phyloP scores from a whole-genome alignment of 2,113 vertebrate species.

The Calcarius ornatus region DNA sequence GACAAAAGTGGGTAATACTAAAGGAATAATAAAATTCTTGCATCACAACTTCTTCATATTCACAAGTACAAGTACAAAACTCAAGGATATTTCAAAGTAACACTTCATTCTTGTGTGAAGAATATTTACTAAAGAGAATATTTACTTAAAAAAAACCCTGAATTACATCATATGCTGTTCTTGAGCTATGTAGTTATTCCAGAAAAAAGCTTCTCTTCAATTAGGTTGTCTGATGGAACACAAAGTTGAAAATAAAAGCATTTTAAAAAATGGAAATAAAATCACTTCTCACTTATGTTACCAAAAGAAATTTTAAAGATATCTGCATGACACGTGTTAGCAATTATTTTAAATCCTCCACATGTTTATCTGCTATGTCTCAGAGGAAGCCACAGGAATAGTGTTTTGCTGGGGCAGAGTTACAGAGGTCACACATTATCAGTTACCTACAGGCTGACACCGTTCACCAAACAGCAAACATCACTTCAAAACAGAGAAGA shows the following conservation, averaged over 20 bases:
- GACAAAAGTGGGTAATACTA: constrained; percentile 10
- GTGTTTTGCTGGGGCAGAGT: background rate
- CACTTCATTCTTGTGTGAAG: background rate
- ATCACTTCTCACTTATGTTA: background rate
- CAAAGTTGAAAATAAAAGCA: background rate
- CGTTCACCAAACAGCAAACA: background rate
- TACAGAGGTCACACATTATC: background rate
- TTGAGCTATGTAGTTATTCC: background rate
- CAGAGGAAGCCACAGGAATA: background rate
- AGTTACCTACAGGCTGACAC: background rate
- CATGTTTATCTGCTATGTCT: background rate
- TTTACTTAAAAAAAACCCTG: background rate
- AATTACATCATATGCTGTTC: background rate
- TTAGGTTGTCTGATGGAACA: background rate
- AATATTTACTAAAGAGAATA: background rate
- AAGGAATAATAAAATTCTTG: constrained; percentile 23
- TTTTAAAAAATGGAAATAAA: background rate
- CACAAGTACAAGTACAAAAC: background rate
- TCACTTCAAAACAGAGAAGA: background rate
- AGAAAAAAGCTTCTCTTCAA: background rate
- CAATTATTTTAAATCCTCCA: background rate
- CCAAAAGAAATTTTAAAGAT: background rate
- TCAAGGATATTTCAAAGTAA: background rate
- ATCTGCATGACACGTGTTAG: background rate
- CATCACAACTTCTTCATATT: constrained; percentile 14